Percentiles rank a stretch among this genome's conserved stretches.
Conservation (phyloP, 2,888 invertebrate genomes). For the Cosmopolites sordidus region DNA sequence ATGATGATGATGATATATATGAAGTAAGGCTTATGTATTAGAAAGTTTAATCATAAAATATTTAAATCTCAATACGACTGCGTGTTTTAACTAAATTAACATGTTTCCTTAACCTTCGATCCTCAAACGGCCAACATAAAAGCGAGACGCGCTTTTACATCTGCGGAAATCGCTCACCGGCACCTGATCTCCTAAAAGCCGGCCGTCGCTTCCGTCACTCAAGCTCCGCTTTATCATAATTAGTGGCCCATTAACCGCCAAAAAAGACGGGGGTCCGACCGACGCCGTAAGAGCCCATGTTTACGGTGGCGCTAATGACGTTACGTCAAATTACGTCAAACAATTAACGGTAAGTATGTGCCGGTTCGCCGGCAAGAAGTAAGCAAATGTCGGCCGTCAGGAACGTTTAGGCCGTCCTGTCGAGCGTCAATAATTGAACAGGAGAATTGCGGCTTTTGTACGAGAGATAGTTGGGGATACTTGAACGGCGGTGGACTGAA, state of each 20-base stretch:
- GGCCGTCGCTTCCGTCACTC: conserved; percentile 21
- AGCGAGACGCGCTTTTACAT: background rate
- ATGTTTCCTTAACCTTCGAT: background rate
- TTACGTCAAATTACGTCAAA: conserved; percentile 35
- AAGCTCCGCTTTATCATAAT: conserved; percentile 23
- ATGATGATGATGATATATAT: too few relatives aligned
- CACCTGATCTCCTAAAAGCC: conserved; percentile 25
- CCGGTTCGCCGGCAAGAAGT: conserved; percentile 35
- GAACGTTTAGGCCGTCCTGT: conserved; percentile 23
- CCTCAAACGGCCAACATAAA: background rate
- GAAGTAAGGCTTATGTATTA: too few relatives aligned
- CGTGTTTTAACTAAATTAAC: too few relatives aligned
- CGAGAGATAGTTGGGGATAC: conserved; percentile 14
- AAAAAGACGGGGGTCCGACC: conserved; percentile 22
- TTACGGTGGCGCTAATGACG: conserved; percentile 36
- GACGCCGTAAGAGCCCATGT: conserved; percentile 12
- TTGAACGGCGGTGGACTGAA: background rate
- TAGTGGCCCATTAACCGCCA: conserved; percentile 24
- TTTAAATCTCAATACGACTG: too few relatives aligned
- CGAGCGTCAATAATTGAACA: conserved; percentile 39
- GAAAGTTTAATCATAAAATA: too few relatives aligned
- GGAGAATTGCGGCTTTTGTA: conserved; percentile 31
- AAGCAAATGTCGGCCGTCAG: conserved; percentile 40
- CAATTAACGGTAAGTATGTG: conserved; percentile 42
- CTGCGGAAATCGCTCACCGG: conserved; percentile 9